Conservation (phyloP, 2,888 invertebrate genomes). For the Megalurothrips usitatus region DNA sequence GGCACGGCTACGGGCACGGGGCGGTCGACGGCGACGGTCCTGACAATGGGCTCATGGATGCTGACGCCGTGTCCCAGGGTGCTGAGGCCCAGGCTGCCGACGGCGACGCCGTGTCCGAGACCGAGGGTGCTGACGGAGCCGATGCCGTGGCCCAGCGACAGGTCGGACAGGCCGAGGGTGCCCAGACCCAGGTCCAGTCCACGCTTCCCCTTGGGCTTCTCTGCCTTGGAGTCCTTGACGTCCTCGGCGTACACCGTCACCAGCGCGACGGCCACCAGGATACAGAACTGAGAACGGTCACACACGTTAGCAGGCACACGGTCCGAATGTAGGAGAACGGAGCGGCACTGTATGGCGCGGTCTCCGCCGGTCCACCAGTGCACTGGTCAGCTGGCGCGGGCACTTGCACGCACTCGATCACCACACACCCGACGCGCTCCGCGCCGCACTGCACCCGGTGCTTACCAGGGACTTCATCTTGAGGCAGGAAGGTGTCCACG, state of each 20-base stretch:
- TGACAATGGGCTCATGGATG: neutral
- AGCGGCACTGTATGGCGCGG: too few species aligned
- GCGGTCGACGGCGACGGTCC: neutral
- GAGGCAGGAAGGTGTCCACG: constrained; percentile 19
- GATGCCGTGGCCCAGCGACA: neutral
- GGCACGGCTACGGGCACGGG: constrained; percentile 32
- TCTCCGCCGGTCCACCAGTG: neutral
- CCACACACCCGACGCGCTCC: neutral
- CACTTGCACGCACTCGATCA: neutral
- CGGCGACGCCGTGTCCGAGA: too few species aligned
- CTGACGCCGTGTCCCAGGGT: neutral
- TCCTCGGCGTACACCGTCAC: constrained; percentile 17
- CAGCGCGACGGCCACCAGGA: neutral
- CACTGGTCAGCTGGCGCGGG: neutral
- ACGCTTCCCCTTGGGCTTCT: constrained; percentile 13
- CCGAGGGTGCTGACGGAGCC: neutral
- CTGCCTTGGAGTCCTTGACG: constrained; percentile 9
- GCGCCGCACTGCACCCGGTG: neutral
- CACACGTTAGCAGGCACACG: neutral
- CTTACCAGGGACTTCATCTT: constrained; percentile 24
- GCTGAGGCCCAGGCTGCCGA: too few species aligned
- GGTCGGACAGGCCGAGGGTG: neutral
- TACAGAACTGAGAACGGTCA: neutral
- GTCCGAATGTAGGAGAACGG: neutral
- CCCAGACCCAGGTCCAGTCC: constrained; percentile 15